Percentiles rank a stretch among this genome's conserved stretches.
phyloP scores from a whole-genome alignment of 2,113 vertebrate species.

The Salvelinus fontinalis region DNA sequence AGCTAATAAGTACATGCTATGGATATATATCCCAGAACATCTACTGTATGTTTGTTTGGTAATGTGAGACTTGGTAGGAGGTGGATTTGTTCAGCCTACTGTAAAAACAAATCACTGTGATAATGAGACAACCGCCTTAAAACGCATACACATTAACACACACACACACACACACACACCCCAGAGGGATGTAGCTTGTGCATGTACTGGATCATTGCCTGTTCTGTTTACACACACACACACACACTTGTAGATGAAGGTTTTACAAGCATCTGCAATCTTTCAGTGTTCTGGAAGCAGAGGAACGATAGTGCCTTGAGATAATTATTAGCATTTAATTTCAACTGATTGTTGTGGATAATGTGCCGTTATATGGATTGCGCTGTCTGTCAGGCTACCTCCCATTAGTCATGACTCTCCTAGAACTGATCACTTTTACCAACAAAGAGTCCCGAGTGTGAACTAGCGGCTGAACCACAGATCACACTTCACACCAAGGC shows the following conservation, averaged over 20 bases:
- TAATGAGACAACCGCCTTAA: neutral
- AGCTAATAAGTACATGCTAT: neutral
- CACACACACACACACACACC: too few relatives aligned
- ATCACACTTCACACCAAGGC: conserved; percentile 54
- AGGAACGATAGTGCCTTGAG: neutral
- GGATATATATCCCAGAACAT: neutral
- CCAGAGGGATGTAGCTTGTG: neutral
- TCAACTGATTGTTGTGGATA: too few relatives aligned
- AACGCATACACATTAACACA: neutral
- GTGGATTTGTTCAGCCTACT: neutral
- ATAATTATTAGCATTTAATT: too few relatives aligned
- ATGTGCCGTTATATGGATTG: too few relatives aligned
- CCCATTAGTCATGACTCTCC: conserved; percentile 55
- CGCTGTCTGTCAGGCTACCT: conserved; percentile 3
- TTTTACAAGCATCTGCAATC: neutral
- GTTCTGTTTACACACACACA: neutral
- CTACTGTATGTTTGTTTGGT: neutral
- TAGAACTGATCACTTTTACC: conserved; percentile 48
- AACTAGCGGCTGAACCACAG: conserved; percentile 54
- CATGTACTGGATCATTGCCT: neutral
- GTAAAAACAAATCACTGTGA: neutral
- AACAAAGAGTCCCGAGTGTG: conserved; percentile 42
- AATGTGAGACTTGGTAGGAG: neutral
- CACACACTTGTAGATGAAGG: neutral
- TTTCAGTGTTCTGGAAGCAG: neutral